Base-by-base conservation (phyloP, 2,113 vertebrate genomes). In the Cynopterus brachyotis region DNA sequence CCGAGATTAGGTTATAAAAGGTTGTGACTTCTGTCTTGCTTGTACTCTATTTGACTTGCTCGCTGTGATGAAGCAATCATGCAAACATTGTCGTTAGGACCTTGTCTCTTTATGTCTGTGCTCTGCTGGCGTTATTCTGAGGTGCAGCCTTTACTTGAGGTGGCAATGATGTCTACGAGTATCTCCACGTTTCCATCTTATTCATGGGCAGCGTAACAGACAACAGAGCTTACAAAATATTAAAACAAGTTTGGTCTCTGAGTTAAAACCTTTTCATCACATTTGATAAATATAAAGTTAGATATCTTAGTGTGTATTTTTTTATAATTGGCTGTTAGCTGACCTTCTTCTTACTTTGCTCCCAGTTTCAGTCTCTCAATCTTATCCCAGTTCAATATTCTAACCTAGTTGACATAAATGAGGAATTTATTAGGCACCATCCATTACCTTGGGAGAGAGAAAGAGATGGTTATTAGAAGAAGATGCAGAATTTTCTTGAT, bases 391-490 rank as follows among this genome's bases (percentile, higher is more conserved):
- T 64, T 94, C 30, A 11, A 24, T 76, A 79, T 2, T 9, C 0
- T 26, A 69, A 40, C 8, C 28, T 55, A 35, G 6, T 62, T 87
- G 67, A 72, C 59, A 78, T 5, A 59, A 22, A 19, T 9, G 10
- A 64, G 35, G 19, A 67, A 45, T 57, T 79, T 53, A 53, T 82
- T 37, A 40, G 42, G 30, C 11, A 42, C 3, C 42, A 47, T 1
- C 11, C 28, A 57, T 42, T 69, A 69, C 50, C 35, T 69, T 75
- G 40, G 83, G 37, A 87, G 35, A n/a, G 72, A 92, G 57, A 88
- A 87, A 93, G 45, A 82, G 55, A 37, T 3, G 16, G 69, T 57
- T 42, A 16, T 62, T 30, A 76, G 11, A 84, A 89, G 32, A 78
- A 37, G 70, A 37, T 24, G 17, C 7, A 82, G 22, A 1, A 15